A percentile compares a stretch with the other conserved stretches of the same genome.
Conservation (phyloP, 2,888 invertebrate species). For the Calameuta pallipes region DNA sequence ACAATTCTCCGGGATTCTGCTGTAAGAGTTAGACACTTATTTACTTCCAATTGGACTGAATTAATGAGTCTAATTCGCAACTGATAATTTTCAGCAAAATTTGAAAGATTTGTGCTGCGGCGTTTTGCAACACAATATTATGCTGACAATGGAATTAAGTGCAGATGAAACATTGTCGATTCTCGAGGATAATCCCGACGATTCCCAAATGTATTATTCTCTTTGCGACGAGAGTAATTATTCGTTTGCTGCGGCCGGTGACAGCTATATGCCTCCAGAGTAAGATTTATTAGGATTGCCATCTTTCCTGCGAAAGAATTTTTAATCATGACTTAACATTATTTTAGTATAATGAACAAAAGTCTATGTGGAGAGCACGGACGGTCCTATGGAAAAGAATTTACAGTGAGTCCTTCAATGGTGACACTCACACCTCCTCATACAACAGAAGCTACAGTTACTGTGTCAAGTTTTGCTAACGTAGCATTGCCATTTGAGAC, state of each 20-base stretch:
- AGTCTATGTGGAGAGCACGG: slow-evolving; percentile 7
- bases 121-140: slow-evolving; percentile 56
- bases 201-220: slow-evolving; percentile 60
- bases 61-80: not conserved
- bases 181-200: slow-evolving; percentile 57
- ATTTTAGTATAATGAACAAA: slow-evolving; percentile 4
- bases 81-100: slow-evolving; percentile 44
- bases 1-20: slow-evolving; percentile 54
- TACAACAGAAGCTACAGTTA: slow-evolving; percentile 42
- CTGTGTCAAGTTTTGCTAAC: slow-evolving; percentile 39
- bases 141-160: slow-evolving; percentile 56
- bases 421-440: slow-evolving; percentile 43
- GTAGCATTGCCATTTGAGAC: slow-evolving; percentile 51
- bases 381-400: slow-evolving; percentile 30
- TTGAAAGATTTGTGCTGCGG: slow-evolving; percentile 58
- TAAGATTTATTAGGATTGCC: slow-evolving; percentile 25
- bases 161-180: slow-evolving; percentile 59
- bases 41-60: not conserved
- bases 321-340: slow-evolving; percentile 2
- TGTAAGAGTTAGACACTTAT: slow-evolving; percentile 35
- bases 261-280: slow-evolving; percentile 54
- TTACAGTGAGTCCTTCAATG: slow-evolving; percentile 38
- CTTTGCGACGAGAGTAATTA: slow-evolving; percentile 55
- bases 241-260: slow-evolving; percentile 47
- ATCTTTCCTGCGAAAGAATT: too few relatives aligned